These are phyloP conservation scores for Podarcis lilfordi DNA, from an alignment of 2,797 vertebrate genomes.

Conservation along the genomic window DNA sequence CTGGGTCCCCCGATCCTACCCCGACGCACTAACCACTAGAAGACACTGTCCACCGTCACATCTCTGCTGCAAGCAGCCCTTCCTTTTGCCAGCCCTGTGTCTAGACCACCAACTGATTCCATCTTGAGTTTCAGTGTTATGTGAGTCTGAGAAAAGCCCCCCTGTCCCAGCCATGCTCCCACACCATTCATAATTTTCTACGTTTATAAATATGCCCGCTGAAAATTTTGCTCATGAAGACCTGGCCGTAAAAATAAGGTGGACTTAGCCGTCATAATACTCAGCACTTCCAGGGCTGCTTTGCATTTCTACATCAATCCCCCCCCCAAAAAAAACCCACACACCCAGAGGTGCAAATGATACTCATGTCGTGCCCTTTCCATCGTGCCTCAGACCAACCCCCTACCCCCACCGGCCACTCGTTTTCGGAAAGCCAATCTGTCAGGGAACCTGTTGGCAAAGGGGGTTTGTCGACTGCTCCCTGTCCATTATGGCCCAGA, in stretches of 20 bases:
- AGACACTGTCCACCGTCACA: neutral
- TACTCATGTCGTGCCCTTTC: neutral
- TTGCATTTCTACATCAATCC: neutral
- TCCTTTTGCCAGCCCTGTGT: neutral
- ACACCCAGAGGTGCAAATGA: neutral
- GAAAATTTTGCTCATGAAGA: neutral
- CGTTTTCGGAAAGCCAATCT: slow-evolving; percentile 64
- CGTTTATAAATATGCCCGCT: neutral
- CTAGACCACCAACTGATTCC: neutral
- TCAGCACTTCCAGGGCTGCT: neutral
- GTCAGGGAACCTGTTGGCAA: slow-evolving; percentile 74
- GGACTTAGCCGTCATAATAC: neutral
- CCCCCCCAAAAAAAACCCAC: too few species aligned
- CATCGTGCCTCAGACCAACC: neutral
- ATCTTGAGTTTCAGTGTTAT: neutral
- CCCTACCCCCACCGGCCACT: rapidly evolving
- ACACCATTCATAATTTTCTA: neutral
- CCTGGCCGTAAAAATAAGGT: neutral
- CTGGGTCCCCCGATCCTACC: too few species aligned
- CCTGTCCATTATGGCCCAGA: slow-evolving; percentile 98
- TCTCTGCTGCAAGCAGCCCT: too few species aligned
- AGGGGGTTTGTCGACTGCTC: slow-evolving; percentile 91
- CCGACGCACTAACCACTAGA: too few species aligned
- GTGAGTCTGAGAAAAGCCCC: too few species aligned
- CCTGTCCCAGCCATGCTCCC: neutral